phyloP scores from a whole-genome alignment of 2,113 vertebrate genomes.

The Gorsachius goisagi region DNA sequence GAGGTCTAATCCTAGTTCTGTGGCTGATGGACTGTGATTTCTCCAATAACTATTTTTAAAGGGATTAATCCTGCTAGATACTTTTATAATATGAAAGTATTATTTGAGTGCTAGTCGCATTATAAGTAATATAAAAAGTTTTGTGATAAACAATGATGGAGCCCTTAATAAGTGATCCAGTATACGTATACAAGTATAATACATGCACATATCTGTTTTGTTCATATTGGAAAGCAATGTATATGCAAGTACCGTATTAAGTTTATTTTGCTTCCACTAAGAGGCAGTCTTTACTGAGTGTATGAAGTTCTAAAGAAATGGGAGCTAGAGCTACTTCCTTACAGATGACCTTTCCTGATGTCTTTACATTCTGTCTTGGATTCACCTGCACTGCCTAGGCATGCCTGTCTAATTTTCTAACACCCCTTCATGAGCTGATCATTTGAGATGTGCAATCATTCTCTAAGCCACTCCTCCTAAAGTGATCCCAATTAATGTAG shows the following conservation, averaged over 20 bases:
- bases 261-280: not conserved
- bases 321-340: not conserved
- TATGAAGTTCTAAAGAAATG: not conserved
- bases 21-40: not conserved
- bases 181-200: not conserved
- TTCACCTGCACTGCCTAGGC: not conserved
- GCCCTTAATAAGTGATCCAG: not conserved
- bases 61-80: not conserved
- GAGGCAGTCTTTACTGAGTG: not conserved
- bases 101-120: not conserved
- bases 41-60: not conserved
- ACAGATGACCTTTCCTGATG: not conserved
- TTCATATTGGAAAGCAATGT: not conserved
- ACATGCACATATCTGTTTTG: not conserved
- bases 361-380: not conserved
- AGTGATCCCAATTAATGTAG: not conserved
- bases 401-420: not conserved
- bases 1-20: not conserved
- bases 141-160: not conserved
- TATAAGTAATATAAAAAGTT: not conserved
- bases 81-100: not conserved
- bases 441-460: not conserved
- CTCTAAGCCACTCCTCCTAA: not conserved
- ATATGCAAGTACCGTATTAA: not conserved
- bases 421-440: accelerated